phyloP scores from a whole-genome alignment of 2,888 invertebrate species.

The Galerucella calmariensis region DNA sequence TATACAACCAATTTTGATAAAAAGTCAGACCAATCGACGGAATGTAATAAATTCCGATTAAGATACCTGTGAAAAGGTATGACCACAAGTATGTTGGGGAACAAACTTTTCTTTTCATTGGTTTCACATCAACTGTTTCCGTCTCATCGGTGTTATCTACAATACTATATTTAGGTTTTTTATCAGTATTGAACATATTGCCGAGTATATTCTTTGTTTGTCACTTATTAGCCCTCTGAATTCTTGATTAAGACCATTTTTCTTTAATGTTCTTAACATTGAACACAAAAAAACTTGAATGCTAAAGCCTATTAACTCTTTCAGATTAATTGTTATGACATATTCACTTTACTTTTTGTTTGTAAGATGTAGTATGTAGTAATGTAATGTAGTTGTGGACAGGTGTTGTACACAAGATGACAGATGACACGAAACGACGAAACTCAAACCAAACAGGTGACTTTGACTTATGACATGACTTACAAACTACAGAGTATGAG shows the following conservation, averaged over 20 bases:
- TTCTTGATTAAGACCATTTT: constrained; percentile 7
- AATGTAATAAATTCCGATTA: constrained; percentile 87
- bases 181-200: constrained; percentile 44
- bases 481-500: too few relatives aligned
- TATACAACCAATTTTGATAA: constrained; percentile 93
- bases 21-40: constrained; percentile 96
- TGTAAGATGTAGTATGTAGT: too few relatives aligned
- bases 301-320: too few relatives aligned
- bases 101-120: constrained; percentile 56
- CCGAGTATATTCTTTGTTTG: constrained; percentile 5
- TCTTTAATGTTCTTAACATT: background rate
- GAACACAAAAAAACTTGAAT: too few relatives aligned
- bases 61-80: constrained; percentile 60
- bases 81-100: constrained; percentile 61
- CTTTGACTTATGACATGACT: too few relatives aligned
- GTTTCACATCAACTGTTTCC: constrained; percentile 58
- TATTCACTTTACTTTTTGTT: too few relatives aligned
- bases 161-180: constrained; percentile 41
- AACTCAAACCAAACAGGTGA: too few relatives aligned
- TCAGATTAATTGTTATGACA: too few relatives aligned
- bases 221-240: constrained; percentile 16
- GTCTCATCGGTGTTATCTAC: constrained; percentile 43
- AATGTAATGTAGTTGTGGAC: too few relatives aligned
- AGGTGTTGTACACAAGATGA: too few relatives aligned
- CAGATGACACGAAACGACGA: too few relatives aligned